Percentiles rank a stretch among this genome's conserved stretches.
These are phyloP conservation scores for Onchidella celtica DNA, from an alignment of 2,888 invertebrate genomes.

Conservation along the genomic window DNA sequence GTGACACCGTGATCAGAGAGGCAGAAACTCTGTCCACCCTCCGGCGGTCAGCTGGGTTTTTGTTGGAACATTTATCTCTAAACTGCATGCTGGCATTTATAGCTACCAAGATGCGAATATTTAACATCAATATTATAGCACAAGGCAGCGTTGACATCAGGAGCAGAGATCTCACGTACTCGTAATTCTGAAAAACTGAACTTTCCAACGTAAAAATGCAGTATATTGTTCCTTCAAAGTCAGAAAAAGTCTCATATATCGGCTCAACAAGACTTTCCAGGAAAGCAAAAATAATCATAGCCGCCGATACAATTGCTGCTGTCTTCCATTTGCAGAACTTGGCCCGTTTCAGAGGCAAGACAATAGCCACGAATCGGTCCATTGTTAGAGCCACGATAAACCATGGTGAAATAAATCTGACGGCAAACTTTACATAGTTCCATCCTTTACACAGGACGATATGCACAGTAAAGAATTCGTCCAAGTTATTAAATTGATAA, in stretches of 20 bases:
- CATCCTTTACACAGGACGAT: not conserved
- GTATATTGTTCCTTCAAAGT: not conserved
- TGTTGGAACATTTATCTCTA: not conserved
- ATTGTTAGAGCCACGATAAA: not conserved
- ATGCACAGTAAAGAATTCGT: not conserved
- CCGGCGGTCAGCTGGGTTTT: not conserved
- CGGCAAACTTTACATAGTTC: not conserved
- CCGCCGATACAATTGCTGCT: not conserved
- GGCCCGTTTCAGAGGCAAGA: not conserved
- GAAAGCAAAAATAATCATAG: not conserved
- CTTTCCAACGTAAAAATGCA: not conserved
- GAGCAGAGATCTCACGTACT: not conserved
- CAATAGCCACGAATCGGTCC: not conserved
- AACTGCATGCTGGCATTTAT: not conserved
- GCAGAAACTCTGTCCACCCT: not conserved
- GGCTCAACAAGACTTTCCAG: not conserved
- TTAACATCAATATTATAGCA: not conserved
- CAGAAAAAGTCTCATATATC: not conserved
- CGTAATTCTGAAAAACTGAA: not conserved
- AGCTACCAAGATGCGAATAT: not conserved
- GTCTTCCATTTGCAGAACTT: not conserved
- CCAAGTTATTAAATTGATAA: not conserved
- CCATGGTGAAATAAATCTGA: not conserved
- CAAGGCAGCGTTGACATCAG: not conserved
- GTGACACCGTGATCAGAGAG: slow-evolving; percentile 1